A percentile compares a stretch with the other conserved stretches of the same genome.
Evolutionary conservation across 2,888 invertebrate species (phyloP).

Genomic region (Ophraella communa): DNA sequence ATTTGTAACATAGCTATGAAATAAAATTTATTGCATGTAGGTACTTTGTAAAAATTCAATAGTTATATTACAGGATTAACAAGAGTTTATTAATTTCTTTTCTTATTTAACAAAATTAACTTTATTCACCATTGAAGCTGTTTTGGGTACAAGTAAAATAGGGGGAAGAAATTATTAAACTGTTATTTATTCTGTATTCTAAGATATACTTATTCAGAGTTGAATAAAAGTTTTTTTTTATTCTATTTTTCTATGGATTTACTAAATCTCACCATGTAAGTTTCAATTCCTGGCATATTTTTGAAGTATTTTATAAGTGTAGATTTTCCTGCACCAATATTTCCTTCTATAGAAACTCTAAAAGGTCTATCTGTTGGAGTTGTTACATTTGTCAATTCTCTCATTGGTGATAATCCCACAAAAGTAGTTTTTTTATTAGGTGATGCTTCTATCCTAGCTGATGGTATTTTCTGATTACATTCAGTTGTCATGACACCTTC

Average conservation of each 20-base stretch:
- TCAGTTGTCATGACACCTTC: constrained; percentile 49
- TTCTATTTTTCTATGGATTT: not conserved
- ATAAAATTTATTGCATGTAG: too few relatives aligned
- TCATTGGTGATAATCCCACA: constrained; percentile 53
- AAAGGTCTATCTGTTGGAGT: constrained; percentile 56
- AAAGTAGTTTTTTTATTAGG: constrained; percentile 48
- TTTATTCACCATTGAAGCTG: too few relatives aligned
- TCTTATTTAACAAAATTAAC: too few relatives aligned
- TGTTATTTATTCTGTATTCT: too few relatives aligned
- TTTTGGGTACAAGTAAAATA: too few relatives aligned
- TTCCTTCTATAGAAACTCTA: constrained; percentile 60
- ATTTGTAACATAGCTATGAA: too few relatives aligned
- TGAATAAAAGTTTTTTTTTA: too few relatives aligned
- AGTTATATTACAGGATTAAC: too few relatives aligned
- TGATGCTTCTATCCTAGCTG: constrained; percentile 43
- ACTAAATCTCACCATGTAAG: constrained; percentile 55
- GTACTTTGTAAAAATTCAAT: too few relatives aligned
- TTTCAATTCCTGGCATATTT: constrained; percentile 54
- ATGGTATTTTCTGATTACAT: constrained; percentile 43
- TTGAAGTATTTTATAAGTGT: constrained; percentile 58
- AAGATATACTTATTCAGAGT: too few relatives aligned
- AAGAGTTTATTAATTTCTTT: too few relatives aligned
- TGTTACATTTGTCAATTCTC: constrained; percentile 51
- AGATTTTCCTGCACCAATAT: constrained; percentile 61
- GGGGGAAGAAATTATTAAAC: too few relatives aligned